Base-by-base conservation (phyloP, 2,797 vertebrate genomes). In the Alectoris magna region DNA sequence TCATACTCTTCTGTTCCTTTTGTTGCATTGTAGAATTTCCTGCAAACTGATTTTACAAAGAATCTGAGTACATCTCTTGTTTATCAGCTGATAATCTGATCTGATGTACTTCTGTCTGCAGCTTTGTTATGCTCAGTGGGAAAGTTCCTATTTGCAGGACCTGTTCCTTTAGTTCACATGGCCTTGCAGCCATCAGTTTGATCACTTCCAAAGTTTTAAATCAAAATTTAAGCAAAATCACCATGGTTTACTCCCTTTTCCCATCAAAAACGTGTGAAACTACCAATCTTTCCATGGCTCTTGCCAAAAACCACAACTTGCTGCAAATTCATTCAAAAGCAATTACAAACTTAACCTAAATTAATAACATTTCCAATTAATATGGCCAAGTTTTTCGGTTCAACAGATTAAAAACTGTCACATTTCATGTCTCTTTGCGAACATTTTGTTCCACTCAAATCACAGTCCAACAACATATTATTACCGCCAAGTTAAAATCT, bases 301-400 rank as follows among this genome's bases (percentile, higher is more conserved):
- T 87, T 76, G 10, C 56, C 80, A 94, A 91, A 94, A 95, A 26
- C 60, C 91, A 86, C 83, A 90, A 92, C 92, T 89, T 91, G 63
- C 70, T 88, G 41, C 82, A 91, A 88, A 86, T 86, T 84, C 67
- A 91, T 78, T 90, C 83, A 93, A 92, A 94, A 91, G 17, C 83
- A 77, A 91, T 84, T 89, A 82, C 76, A 83, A 90, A 70, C 0
- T 68, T 96, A 89, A 89, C 67, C 36, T 56, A 73, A 71, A 95
- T 91, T 93, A 94, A 76, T 89, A 95, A 60, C 0, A 0, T 48
- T 76, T 88, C 56, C 82, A 92, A 87, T 78, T 67, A 81, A 29
- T 19, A 71, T 21, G 29, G 92, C 92, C 93, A 95, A 88, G 71
- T 79, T 81, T 79, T 84, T 44, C 38, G 66, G 56, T 76, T 94